Conservation (phyloP, 2,888 invertebrate genomes). For the Entomobrya multifasciata region DNA sequence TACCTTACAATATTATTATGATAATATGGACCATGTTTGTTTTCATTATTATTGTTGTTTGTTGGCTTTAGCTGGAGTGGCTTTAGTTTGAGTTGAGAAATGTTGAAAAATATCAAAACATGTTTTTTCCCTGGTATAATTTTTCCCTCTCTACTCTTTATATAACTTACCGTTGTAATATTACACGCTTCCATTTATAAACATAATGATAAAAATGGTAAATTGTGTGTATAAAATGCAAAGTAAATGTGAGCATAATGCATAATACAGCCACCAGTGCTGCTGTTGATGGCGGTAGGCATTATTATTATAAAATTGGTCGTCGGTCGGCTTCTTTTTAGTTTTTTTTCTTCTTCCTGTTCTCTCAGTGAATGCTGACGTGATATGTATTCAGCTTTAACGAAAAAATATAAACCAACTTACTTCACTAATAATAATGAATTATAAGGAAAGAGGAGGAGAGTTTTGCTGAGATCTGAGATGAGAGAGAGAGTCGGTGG, state of each 20-base stretch:
- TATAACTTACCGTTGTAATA: too few species aligned
- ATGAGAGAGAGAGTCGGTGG: too few species aligned
- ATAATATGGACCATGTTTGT: slow-evolving; percentile 31
- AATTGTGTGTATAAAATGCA: too few species aligned
- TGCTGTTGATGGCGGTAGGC: not conserved
- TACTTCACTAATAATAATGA: too few species aligned
- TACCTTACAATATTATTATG: not conserved
- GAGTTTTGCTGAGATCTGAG: not conserved
- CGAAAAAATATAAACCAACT: too few species aligned
- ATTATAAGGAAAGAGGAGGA: not conserved
- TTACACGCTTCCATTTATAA: too few species aligned
- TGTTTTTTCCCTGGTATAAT: not conserved
- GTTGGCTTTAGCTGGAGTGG: slow-evolving; percentile 18
- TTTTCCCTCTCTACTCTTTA: not conserved
- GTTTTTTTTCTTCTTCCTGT: slow-evolving; percentile 16
- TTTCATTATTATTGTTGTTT: slow-evolving; percentile 34
- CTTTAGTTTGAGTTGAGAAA: not conserved
- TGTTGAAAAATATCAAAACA: slow-evolving; percentile 6
- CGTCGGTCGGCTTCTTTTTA: slow-evolving; percentile 13
- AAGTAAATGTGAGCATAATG: not conserved
- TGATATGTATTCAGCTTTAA: too few species aligned
- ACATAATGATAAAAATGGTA: too few species aligned
- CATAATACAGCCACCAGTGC: not conserved
- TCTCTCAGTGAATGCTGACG: not conserved
- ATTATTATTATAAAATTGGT: slow-evolving; percentile 17